A percentile compares a stretch with the other conserved stretches of the same genome.
phyloP scores from a whole-genome alignment of 2,797 vertebrate genomes.

The Acropternis orthonyx region DNA sequence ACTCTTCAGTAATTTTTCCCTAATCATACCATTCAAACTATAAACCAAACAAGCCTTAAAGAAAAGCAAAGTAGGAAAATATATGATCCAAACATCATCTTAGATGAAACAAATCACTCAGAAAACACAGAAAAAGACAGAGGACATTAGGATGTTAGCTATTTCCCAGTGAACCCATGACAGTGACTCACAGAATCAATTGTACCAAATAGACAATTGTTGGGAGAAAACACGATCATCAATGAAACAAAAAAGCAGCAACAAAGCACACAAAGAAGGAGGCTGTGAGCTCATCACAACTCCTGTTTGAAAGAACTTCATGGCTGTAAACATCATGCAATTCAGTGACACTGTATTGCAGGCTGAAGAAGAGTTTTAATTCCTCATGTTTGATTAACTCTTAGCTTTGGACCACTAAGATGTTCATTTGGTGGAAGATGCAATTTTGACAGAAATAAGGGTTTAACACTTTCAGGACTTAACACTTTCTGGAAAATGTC shows the following conservation, averaged over 20 bases:
- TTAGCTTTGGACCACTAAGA: not conserved
- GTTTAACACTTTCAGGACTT: not conserved
- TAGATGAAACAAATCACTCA: not conserved
- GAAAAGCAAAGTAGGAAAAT: not conserved
- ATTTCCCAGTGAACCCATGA: slow-evolving; percentile 42
- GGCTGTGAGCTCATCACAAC: slow-evolving; percentile 38
- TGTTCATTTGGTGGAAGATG: not conserved
- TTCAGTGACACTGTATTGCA: not conserved
- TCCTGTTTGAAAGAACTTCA: slow-evolving; percentile 1
- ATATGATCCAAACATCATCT: accelerated
- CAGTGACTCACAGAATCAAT: slow-evolving; percentile 56
- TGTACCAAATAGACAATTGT: slow-evolving; percentile 47
- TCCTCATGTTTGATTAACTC: not conserved
- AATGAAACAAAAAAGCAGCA: slow-evolving; percentile 49
- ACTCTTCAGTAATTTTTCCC: not conserved
- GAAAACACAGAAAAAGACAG: not conserved
- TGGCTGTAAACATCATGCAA: slow-evolving; percentile 44
- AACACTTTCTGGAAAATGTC: not conserved
- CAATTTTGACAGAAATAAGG: not conserved
- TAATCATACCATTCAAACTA: not conserved
- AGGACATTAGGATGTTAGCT: not conserved
- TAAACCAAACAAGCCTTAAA: not conserved
- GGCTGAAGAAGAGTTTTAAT: not conserved
- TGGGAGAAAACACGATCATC: slow-evolving; percentile 29
- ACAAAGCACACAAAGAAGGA: slow-evolving; percentile 51